These are phyloP conservation scores for Molossus alvarezi DNA, from an alignment of 2,797 vertebrate genomes.

Conservation along the genomic window DNA sequence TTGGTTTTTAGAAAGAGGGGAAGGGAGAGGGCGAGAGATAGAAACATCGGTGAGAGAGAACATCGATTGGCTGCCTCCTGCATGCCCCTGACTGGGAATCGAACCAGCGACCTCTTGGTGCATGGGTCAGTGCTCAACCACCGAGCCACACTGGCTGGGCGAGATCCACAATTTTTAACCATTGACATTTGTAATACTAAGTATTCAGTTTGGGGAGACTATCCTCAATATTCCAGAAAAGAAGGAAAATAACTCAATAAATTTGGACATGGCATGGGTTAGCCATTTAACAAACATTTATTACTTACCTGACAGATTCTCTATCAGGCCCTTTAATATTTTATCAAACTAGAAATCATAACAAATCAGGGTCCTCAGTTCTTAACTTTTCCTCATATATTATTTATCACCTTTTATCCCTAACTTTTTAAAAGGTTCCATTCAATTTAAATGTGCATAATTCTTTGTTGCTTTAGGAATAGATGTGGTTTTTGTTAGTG, in stretches of 20 bases:
- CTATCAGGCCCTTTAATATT: neutral
- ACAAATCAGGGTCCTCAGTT: neutral
- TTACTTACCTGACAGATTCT: neutral
- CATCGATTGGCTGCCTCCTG: too few relatives aligned
- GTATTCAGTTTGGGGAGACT: neutral
- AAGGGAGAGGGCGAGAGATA: too few relatives aligned
- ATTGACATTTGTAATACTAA: neutral
- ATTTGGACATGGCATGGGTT: neutral
- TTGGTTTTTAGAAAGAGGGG: too few relatives aligned
- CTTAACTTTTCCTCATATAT: neutral
- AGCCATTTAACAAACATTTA: neutral
- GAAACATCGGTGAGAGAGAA: too few relatives aligned
- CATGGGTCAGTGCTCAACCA: too few relatives aligned
- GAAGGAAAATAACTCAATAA: neutral
- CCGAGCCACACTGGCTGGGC: too few relatives aligned
- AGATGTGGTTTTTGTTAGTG: neutral
- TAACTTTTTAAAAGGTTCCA: neutral
- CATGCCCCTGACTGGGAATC: too few relatives aligned
- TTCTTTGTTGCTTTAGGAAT: constrained; percentile 15
- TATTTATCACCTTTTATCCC: neutral
- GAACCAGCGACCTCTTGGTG: too few relatives aligned
- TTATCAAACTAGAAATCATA: constrained; percentile 2
- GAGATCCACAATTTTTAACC: neutral
- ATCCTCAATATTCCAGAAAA: neutral
- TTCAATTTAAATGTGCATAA: neutral